Evolutionary conservation across 92 coral and sea anemone genomes (phyloP).

Genomic region (Micromussa lordhowensis): DNA sequence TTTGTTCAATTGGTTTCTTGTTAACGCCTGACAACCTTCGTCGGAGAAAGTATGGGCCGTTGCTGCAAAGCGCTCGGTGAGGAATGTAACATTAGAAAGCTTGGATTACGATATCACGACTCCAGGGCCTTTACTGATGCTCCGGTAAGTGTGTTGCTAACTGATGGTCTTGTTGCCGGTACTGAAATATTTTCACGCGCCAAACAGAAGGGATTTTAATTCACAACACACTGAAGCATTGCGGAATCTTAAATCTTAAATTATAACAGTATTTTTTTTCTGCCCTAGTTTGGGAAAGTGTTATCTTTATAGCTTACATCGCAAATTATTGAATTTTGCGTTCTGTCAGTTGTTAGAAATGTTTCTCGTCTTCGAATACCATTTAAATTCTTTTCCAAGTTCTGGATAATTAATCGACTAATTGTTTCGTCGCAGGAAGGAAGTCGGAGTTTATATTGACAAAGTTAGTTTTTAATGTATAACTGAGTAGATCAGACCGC

Average conservation of each 20-base stretch:
- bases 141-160: slow-evolving; percentile 66
- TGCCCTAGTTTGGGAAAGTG: background rate
- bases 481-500: background rate
- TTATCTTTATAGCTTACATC: background rate
- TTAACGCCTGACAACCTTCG: background rate
- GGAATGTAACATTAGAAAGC: slow-evolving; percentile 78
- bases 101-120: slow-evolving; percentile 72
- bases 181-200: background rate
- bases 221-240: background rate
- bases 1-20: background rate
- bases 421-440: background rate
- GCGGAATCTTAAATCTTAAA: background rate
- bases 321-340: background rate
- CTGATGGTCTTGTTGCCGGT: background rate
- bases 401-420: background rate
- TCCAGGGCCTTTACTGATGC: slow-evolving; percentile 80
- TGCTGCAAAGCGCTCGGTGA: slow-evolving; percentile 77
- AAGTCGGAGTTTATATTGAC: background rate
- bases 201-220: background rate
- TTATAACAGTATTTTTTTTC: background rate
- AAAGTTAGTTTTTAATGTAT: background rate
- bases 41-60: slow-evolving; percentile 66
- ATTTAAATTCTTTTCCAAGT: too few species aligned
- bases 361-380: background rate
- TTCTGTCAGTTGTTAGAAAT: background rate